phyloP scores from a whole-genome alignment of 2,888 invertebrate genomes.

The Agrotis puta region DNA sequence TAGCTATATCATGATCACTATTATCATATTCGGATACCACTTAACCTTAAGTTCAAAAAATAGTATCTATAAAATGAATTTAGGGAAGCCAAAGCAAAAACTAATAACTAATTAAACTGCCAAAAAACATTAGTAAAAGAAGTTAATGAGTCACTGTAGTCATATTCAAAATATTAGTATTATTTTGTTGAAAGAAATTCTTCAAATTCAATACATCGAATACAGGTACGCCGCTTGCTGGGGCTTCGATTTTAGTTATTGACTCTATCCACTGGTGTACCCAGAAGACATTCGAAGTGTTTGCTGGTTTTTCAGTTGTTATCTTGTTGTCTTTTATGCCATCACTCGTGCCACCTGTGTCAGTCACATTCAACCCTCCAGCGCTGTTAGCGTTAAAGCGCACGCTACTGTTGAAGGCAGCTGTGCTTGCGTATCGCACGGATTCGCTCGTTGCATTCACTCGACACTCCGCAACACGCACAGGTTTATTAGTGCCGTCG shows the following conservation, averaged over 20 bases:
- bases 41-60: too few relatives aligned
- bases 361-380: too few relatives aligned
- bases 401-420: background rate
- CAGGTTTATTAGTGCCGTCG: background rate
- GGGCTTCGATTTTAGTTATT: conserved; percentile 4
- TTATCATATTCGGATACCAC: too few relatives aligned
- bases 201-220: background rate
- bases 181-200: background rate
- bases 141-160: background rate
- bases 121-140: too few relatives aligned
- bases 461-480: conserved; percentile 35
- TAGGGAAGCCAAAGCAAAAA: background rate
- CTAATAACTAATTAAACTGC: background rate
- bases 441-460: conserved; percentile 26
- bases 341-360: too few relatives aligned
- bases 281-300: background rate
- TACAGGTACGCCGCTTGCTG: background rate
- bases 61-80: too few relatives aligned
- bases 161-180: background rate
- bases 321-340: background rate
- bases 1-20: too few relatives aligned
- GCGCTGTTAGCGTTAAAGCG: background rate
- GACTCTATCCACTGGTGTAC: conserved; percentile 8
- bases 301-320: background rate
- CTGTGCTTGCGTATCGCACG: conserved; percentile 11